A percentile compares a stretch with the other conserved stretches of the same genome.
Conservation (phyloP, 1,140 invertebrate species). For the Tetragnatha versicolor region DNA sequence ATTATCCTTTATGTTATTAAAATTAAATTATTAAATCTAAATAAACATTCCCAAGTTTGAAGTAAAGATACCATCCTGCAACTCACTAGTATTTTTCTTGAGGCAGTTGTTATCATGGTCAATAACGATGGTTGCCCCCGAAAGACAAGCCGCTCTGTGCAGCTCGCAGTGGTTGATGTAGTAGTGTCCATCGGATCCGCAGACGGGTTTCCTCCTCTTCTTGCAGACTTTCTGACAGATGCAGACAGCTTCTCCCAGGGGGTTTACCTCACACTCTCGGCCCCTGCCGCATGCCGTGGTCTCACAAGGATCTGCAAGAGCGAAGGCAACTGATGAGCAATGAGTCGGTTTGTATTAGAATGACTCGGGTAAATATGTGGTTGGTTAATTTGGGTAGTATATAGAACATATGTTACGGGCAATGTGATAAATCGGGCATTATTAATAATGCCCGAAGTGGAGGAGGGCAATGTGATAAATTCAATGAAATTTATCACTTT, state of each 20-base stretch:
- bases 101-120: slow-evolving; percentile 60
- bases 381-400: too few relatives aligned
- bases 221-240: slow-evolving; percentile 71
- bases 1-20: neutral
- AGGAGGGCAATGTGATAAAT: too few relatives aligned
- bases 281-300: slow-evolving; percentile 75
- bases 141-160: slow-evolving; percentile 74
- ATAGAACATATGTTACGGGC: too few relatives aligned
- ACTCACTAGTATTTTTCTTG: too few relatives aligned
- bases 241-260: slow-evolving; percentile 69
- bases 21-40: neutral
- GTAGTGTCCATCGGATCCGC: slow-evolving; percentile 75
- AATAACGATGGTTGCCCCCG: slow-evolving; percentile 69
- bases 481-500: too few relatives aligned
- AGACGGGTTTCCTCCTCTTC: slow-evolving; percentile 69
- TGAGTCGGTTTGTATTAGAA: too few relatives aligned
- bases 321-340: too few relatives aligned
- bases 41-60: too few relatives aligned
- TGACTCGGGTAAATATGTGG: too few relatives aligned
- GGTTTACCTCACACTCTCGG: slow-evolving; percentile 70
- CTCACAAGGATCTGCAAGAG: slow-evolving; percentile 69
- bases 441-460: too few relatives aligned
- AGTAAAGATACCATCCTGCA: too few relatives aligned
- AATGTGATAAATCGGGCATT: too few relatives aligned
- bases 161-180: slow-evolving; percentile 82